phyloP scores from a whole-genome alignment of 2,888 invertebrate genomes.

The Actias luna region DNA sequence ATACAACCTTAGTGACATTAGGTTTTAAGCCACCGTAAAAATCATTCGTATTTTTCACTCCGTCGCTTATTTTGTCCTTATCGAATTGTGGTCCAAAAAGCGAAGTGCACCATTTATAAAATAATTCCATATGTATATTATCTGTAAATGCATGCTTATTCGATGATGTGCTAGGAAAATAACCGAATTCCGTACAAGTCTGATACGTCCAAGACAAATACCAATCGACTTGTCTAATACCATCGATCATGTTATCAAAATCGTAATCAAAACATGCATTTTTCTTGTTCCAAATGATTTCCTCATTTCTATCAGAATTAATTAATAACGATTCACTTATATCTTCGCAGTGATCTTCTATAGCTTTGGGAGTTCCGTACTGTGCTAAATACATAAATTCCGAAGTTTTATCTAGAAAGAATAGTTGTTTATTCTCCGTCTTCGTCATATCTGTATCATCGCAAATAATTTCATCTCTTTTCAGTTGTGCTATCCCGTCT shows the following conservation, averaged over 20 bases:
- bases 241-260: constrained; percentile 52
- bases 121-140: constrained; percentile 65
- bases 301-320: constrained; percentile 33
- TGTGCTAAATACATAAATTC: constrained; percentile 56
- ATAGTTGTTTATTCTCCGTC: constrained; percentile 57
- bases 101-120: constrained; percentile 59
- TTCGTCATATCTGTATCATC: constrained; percentile 51
- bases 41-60: constrained; percentile 66
- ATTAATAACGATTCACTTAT: constrained; percentile 30
- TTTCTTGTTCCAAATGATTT: constrained; percentile 36
- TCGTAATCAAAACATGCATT: constrained; percentile 51
- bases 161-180: constrained; percentile 84
- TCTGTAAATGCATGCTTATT: constrained; percentile 81
- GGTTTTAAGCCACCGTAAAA: constrained; percentile 73
- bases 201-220: constrained; percentile 85
- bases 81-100: constrained; percentile 65
- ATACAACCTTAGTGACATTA: constrained; percentile 79
- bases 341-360: constrained; percentile 49
- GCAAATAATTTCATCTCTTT: constrained; percentile 63
- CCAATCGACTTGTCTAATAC: constrained; percentile 41
- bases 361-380: constrained; percentile 49
- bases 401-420: constrained; percentile 51
- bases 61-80: constrained; percentile 52
- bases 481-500: constrained; percentile 52
- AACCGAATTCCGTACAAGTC: constrained; percentile 90